These are phyloP conservation scores for Myopa testacea DNA, from an alignment of 2,888 invertebrate species.

Conservation along the genomic window DNA sequence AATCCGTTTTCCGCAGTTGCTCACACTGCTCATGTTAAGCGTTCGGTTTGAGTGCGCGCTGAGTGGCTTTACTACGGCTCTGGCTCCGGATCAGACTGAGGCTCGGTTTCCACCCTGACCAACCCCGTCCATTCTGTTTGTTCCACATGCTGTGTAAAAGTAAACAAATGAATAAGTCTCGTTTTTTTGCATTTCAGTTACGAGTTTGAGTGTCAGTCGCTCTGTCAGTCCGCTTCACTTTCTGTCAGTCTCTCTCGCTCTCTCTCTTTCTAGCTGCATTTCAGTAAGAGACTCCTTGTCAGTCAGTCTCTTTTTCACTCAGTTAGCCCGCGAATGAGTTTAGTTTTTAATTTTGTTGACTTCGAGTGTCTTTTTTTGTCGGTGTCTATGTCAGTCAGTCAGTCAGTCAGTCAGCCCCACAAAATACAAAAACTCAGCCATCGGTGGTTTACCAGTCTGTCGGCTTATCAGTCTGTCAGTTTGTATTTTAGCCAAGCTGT, in stretches of 20 bases:
- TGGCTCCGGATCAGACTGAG: not conserved
- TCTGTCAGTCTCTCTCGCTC: not conserved
- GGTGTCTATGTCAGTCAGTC: not conserved
- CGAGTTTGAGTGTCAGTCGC: not conserved
- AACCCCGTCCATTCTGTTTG: not conserved
- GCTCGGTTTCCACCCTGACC: not conserved
- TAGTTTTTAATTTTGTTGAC: not conserved
- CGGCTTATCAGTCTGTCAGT: too few species aligned
- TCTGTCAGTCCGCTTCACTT: too few species aligned
- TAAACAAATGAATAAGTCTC: conserved; percentile 8
- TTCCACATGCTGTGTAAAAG: conserved; percentile 9
- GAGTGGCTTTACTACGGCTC: not conserved
- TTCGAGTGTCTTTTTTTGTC: not conserved
- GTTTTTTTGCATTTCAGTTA: not conserved
- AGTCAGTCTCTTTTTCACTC: not conserved
- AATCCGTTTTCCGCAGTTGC: conserved; percentile 2
- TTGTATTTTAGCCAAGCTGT: too few species aligned
- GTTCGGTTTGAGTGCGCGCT: conserved; percentile 1
- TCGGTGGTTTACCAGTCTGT: too few species aligned
- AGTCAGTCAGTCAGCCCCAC: conserved; percentile 11
- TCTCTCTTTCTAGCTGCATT: not conserved
- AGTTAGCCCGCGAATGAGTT: not conserved
- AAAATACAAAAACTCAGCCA: too few species aligned
- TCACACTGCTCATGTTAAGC: conserved; percentile 1
- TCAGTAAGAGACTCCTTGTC: too few species aligned